phyloP scores from a whole-genome alignment of 2,113 vertebrate species.

The Aptenodytes forsteri region DNA sequence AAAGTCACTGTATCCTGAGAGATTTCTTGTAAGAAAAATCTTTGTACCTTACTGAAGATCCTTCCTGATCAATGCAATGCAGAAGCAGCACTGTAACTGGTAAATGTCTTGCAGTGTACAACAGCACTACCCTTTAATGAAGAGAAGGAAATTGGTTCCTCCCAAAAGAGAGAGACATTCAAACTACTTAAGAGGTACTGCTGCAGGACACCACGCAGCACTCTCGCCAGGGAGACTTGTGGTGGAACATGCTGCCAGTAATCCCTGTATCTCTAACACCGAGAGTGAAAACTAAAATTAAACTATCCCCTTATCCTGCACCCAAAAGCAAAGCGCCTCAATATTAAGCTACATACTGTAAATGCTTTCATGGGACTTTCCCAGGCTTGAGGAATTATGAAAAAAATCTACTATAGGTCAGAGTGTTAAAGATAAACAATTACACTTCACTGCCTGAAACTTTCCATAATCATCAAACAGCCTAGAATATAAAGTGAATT shows the following conservation, averaged over 20 bases:
- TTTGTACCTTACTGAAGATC: not conserved
- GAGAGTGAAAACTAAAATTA: not conserved
- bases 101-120: not conserved
- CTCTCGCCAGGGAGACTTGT: not conserved
- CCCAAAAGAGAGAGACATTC: not conserved
- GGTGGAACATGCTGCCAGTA: not conserved
- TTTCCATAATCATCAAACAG: not conserved
- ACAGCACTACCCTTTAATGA: not conserved
- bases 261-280: not conserved
- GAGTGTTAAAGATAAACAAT: not conserved
- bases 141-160: not conserved
- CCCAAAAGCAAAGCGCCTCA: not conserved
- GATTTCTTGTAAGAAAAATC: not conserved
- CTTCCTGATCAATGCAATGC: not conserved
- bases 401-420: not conserved
- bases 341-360: not conserved
- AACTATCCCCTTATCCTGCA: not conserved
- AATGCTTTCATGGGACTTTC: not conserved
- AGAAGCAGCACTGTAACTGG: not conserved
- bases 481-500: not conserved
- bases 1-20: not conserved
- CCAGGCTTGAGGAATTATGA: not conserved
- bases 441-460: not conserved
- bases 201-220: rapidly evolving
- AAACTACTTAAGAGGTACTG: not conserved